Evolutionary conservation across 2,797 vertebrate genomes (phyloP).

Genomic region (Siniperca obscura): DNA sequence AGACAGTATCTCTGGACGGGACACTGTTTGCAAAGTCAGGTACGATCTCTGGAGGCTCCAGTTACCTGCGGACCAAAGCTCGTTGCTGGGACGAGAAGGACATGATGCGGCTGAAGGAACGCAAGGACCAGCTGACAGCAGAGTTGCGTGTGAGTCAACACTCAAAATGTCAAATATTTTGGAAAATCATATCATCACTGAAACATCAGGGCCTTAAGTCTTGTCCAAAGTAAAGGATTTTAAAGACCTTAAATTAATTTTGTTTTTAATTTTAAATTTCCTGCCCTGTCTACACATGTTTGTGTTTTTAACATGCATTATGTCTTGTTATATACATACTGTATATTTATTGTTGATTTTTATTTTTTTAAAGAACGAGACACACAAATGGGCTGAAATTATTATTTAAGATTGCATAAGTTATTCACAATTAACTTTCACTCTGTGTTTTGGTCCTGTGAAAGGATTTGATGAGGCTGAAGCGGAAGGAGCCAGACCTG

Average conservation of each 20-base stretch:
- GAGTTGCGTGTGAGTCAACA: conserved; percentile 88
- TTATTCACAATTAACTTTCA: neutral
- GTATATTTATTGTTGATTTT: neutral
- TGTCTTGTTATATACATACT: neutral
- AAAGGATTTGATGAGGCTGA: conserved; percentile 89
- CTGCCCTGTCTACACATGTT: neutral
- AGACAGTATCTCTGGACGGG: conserved; percentile 95
- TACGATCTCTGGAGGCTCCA: conserved; percentile 94
- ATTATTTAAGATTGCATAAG: neutral
- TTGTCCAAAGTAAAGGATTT: neutral
- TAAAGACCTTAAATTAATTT: neutral
- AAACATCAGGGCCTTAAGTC: neutral
- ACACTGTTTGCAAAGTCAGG: conserved; percentile 95
- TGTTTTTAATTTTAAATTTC: neutral
- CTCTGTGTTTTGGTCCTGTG: conserved; percentile 25
- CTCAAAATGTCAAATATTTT: neutral
- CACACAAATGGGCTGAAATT: neutral
- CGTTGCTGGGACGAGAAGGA: conserved; percentile 93
- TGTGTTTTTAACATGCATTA: neutral
- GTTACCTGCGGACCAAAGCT: conserved; percentile 90
- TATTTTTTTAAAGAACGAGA: neutral
- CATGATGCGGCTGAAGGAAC: conserved; percentile 87
- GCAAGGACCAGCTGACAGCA: conserved; percentile 82
- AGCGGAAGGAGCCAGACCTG: conserved; percentile 90
- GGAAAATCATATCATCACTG: neutral